phyloP scores from a whole-genome alignment of 2,888 invertebrate species.

The Sceliomorpha sp. region DNA sequence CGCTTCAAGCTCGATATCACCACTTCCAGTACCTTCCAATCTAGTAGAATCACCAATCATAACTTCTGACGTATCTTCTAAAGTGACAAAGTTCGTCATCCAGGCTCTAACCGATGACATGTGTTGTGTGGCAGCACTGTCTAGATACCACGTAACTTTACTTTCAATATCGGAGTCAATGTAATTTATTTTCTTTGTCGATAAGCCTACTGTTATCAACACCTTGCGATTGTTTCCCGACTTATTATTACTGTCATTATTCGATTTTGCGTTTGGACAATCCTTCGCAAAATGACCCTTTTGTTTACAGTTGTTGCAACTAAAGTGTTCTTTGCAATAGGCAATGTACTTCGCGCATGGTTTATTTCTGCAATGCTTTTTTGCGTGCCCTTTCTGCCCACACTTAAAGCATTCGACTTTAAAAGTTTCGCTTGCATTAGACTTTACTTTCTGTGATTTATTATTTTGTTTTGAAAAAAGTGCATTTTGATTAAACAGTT shows the following conservation, averaged over 20 bases:
- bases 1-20: conserved; percentile 59
- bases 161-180: conserved; percentile 32
- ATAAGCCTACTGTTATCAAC: conserved; percentile 46
- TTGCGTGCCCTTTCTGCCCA: conserved; percentile 61
- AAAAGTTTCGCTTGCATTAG: background rate
- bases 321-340: conserved; percentile 61
- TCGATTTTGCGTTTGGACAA: too few relatives aligned
- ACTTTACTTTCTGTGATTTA: background rate
- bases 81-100: conserved; percentile 50
- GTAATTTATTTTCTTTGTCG: conserved; percentile 36
- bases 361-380: conserved; percentile 56
- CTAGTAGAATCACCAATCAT: conserved; percentile 56
- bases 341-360: conserved; percentile 56
- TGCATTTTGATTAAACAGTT: conserved; percentile 1
- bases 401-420: conserved; percentile 10
- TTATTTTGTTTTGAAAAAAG: conserved; percentile 3
- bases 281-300: too few relatives aligned
- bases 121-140: conserved; percentile 63
- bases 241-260: too few relatives aligned
- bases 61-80: conserved; percentile 42
- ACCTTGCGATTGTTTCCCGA: conserved; percentile 36
- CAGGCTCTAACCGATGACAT: conserved; percentile 60
- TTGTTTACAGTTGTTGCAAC: conserved; percentile 59
- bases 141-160: conserved; percentile 48
- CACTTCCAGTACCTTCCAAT: conserved; percentile 61